phyloP scores from a whole-genome alignment of 2,797 vertebrate species.

The Lacerta agilis region DNA sequence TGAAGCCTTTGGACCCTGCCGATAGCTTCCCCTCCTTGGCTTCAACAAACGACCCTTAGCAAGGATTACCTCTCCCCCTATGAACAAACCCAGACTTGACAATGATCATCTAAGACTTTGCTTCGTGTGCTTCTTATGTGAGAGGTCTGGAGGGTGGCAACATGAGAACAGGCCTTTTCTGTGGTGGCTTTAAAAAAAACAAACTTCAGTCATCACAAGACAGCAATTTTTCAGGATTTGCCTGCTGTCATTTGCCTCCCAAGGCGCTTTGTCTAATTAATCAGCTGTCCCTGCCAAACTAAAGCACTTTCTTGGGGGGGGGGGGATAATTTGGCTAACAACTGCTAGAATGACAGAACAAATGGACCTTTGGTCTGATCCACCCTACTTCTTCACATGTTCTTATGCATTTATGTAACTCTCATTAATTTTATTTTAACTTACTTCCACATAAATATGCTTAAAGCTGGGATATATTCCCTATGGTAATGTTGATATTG shows the following conservation, averaged over 20 bases:
- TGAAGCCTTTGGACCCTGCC: too few relatives aligned
- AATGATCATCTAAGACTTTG: too few relatives aligned
- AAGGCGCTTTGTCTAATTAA: neutral
- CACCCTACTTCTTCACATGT: neutral
- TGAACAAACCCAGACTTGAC: too few relatives aligned
- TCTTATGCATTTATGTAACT: neutral
- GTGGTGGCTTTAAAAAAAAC: too few relatives aligned
- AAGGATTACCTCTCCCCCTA: too few relatives aligned
- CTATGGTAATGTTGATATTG: neutral
- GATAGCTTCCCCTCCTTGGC: too few relatives aligned
- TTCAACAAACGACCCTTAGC: too few relatives aligned
- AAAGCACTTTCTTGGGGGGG: neutral
- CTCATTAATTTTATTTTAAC: neutral
- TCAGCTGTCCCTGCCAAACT: neutral
- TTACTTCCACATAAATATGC: neutral
- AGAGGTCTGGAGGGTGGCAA: too few relatives aligned
- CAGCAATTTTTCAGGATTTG: neutral
- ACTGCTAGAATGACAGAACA: neutral
- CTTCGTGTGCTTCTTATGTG: too few relatives aligned
- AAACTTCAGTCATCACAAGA: too few relatives aligned
- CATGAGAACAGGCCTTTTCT: too few relatives aligned
- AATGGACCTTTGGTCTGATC: neutral
- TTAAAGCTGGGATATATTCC: neutral
- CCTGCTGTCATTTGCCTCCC: too few relatives aligned
- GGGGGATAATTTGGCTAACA: neutral